Evolutionary conservation across 2,888 invertebrate species (phyloP), one percentile per base, ranked within the genome.

Genomic region (Acholoe squamosa): DNA sequence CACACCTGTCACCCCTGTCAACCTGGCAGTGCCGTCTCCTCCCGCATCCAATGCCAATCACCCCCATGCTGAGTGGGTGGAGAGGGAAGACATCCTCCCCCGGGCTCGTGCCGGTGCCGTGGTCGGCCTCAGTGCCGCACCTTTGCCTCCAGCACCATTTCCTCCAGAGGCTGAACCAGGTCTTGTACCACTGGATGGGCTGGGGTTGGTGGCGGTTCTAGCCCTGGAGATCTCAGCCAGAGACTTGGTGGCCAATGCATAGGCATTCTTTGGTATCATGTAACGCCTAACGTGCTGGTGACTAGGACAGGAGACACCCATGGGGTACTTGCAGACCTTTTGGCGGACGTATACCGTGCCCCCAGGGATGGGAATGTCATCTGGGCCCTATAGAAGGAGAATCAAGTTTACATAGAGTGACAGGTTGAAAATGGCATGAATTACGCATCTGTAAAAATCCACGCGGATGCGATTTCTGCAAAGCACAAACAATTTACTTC

Each of bases 321-420:
- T 84, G 1, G 94, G 93, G 88, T 91, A 93, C 10, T 91, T 89
- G 90, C 95, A 95, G 22, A 93, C 92, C 90, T 93, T 93, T 76
- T 93, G 92, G 67, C 93, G 93, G n/a, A 95, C 93, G 89, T 93
- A 94, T 19, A 95, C 95, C 0, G 95, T 94, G 0, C 95, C 95
- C 1, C 95, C 95, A 0, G 95, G 94, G 33, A 95, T 93, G 25
- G 95, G 95, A 7, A 95, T 94, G 80, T 93, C 93, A 16, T 94
- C 93, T 0, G 94, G 92, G 33, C 92, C 92, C 94, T 94, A 67
- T 16, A 43, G 10, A 43, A 43, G 43, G 10, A 43, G 43, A n/a
- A n/a, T n/a, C n/a, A n/a, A n/a, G n/a, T n/a, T n/a, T n/a, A n/a
- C n/a, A n/a, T n/a, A n/a, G n/a, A n/a, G n/a, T n/a, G n/a, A n/a